Evolutionary conservation across 2,888 invertebrate species (phyloP), one percentile per base, ranked within the genome.

Genomic region (Drosophila emarginata): DNA sequence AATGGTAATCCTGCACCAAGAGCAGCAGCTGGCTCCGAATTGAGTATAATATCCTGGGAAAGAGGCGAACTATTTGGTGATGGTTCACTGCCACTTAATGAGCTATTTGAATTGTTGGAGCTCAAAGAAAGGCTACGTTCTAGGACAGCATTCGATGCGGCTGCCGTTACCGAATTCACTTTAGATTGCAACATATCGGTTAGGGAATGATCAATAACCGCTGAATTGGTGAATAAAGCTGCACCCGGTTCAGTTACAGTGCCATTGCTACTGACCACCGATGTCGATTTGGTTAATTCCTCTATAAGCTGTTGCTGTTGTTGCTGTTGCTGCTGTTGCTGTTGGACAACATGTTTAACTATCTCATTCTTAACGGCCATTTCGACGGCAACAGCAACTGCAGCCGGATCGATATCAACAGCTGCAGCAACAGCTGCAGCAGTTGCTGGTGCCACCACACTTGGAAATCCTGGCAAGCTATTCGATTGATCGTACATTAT

Each of bases 301-400:
- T 86, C 81, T 2, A 90, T 90, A 51, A 90, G 93, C 9, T 69
- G 85, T 3, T 79, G 93, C 80, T 94, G 93, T 15, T 84, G 83
- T 6, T 62, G 63, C 87, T 94, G 93, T 11, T 88, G 79, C 78
- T 94, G 94, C 6, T 93, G 94, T 61, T 93, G 93, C 88, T 94
- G 94, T 32, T 90, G 90, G 4, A 93, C 92, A 0, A 93, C 93
- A 26, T 94, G 90, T 85, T 92, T 85, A 83, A 91, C 90, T 78
- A 93, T 93, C 89, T 94, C 94, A 51, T 94, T 93, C 87, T 96
- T 96, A 0, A 90, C 91, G 2, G 91, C 91, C 61, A 88, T 65
- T 54, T 90, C 91, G 0, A 88, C 91, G 11, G 88, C 91, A 0
- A 89, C 91, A 0, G 91, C 91, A 0, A 90, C 90, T 0, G 89